phyloP scores from a whole-genome alignment of 1,140 invertebrate species.

The Listronotus bonariensis region DNA sequence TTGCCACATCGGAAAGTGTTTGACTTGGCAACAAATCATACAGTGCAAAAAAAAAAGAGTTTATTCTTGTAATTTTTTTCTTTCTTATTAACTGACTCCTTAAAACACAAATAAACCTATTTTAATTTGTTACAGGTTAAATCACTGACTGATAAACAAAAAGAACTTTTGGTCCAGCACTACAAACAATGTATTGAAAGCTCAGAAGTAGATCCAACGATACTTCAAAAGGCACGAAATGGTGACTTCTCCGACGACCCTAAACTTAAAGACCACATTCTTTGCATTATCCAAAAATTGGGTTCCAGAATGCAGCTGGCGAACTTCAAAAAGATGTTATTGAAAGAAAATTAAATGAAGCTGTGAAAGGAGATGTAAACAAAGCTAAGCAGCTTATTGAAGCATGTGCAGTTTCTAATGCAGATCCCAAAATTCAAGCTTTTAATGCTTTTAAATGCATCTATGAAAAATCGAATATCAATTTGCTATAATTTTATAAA shows the following conservation, averaged over 20 bases:
- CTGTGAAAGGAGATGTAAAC: conserved; percentile 21
- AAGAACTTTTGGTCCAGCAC: conserved; percentile 59
- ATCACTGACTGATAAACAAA: conserved; percentile 58
- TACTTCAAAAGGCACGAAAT: conserved; percentile 53
- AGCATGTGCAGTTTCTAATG: conserved; percentile 17
- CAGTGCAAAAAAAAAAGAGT: too few species aligned
- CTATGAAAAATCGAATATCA: conserved; percentile 27
- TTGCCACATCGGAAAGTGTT: too few species aligned
- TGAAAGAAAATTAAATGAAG: conserved; percentile 49
- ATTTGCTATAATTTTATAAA: conserved; percentile 21
- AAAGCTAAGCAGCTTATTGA: conserved; percentile 24
- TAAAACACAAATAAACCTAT: too few species aligned
- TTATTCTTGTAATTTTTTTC: too few species aligned
- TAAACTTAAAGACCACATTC: conserved; percentile 55
- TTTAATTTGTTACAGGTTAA: conserved; percentile 37
- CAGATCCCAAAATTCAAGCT: conserved; percentile 23
- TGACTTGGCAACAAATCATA: too few species aligned
- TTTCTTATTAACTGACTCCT: too few species aligned
- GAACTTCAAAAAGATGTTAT: conserved; percentile 55
- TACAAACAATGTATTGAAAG: conserved; percentile 56
- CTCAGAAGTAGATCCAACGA: conserved; percentile 51
- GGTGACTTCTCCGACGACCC: conserved; percentile 55
- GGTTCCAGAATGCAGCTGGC: conserved; percentile 52
- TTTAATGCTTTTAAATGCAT: conserved; percentile 35
- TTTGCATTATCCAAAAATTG: conserved; percentile 58